Percentiles rank a stretch among this genome's conserved stretches.
These are phyloP conservation scores for Calliscelio sp. DNA, from an alignment of 2,888 invertebrate genomes.

Conservation along the genomic window DNA sequence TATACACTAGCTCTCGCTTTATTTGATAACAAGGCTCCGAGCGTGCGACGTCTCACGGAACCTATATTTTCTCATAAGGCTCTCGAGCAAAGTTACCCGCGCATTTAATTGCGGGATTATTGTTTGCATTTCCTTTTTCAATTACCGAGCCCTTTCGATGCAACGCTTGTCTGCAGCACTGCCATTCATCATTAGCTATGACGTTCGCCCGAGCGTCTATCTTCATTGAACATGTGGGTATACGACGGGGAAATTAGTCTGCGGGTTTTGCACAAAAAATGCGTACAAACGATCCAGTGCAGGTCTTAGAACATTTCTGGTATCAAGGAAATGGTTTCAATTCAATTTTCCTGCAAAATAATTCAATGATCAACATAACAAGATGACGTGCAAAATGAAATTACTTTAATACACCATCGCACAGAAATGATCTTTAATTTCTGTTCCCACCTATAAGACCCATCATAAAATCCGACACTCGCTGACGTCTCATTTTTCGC, in stretches of 20 bases:
- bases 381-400: no score
- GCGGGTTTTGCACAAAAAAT: no score
- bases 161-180: neutral
- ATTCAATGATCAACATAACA: no score
- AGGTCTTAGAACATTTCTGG: no score
- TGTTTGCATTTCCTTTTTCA: slow-evolving; percentile 41
- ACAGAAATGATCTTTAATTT: no score
- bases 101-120: slow-evolving; percentile 42
- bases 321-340: no score
- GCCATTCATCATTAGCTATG: slow-evolving; percentile 25
- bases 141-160: slow-evolving; percentile 15
- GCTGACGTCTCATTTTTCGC: slow-evolving; percentile 55
- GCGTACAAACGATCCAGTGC: no score
- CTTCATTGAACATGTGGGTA: no score
- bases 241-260: slow-evolving; percentile 21
- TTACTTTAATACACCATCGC: no score
- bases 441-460: neutral
- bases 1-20: slow-evolving; percentile 36
- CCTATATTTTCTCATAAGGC: slow-evolving; percentile 30
- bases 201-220: slow-evolving; percentile 1
- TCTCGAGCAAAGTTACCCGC: neutral
- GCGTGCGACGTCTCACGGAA: neutral
- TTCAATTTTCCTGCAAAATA: no score
- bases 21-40: slow-evolving; percentile 54
- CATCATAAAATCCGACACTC: slow-evolving; percentile 9